phyloP scores from a whole-genome alignment of 2,797 vertebrate species.

The Hippoglossus hippoglossus region DNA sequence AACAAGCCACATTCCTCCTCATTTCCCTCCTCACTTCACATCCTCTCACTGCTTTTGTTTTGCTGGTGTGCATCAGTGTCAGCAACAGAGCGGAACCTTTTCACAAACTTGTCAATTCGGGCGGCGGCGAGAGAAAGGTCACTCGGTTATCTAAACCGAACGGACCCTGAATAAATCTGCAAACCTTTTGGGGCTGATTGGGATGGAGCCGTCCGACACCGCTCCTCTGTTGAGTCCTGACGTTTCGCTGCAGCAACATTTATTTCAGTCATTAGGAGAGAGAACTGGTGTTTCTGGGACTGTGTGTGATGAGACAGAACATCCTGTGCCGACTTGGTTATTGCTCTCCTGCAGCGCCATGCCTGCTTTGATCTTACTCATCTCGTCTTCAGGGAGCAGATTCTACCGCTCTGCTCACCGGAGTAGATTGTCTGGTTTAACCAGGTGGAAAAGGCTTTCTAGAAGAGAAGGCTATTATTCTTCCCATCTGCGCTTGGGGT shows the following conservation, averaged over 20 bases:
- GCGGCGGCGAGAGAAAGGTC: slow-evolving; percentile 63
- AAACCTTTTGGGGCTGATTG: slow-evolving; percentile 16
- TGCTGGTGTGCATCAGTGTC: slow-evolving; percentile 33
- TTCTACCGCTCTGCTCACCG: slow-evolving; percentile 51
- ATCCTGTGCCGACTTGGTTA: slow-evolving; percentile 53
- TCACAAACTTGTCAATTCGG: slow-evolving; percentile 63
- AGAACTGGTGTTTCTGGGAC: slow-evolving; percentile 19
- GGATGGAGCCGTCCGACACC: neutral
- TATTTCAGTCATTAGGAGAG: slow-evolving; percentile 16
- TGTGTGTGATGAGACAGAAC: slow-evolving; percentile 43
- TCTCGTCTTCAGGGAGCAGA: slow-evolving; percentile 53
- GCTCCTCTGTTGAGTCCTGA: slow-evolving; percentile 9
- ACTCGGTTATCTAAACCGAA: slow-evolving; percentile 37
- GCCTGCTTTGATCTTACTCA: slow-evolving; percentile 65
- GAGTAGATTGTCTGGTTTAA: slow-evolving; percentile 55
- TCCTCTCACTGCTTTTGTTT: slow-evolving; percentile 30
- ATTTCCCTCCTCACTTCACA: neutral
- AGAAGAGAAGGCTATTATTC: slow-evolving; percentile 12
- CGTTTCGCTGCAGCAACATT: slow-evolving; percentile 16
- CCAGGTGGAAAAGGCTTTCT: slow-evolving; percentile 67
- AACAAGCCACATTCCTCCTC: slow-evolving; percentile 34
- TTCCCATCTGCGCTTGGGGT: slow-evolving; percentile 22
- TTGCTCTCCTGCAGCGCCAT: slow-evolving; percentile 45
- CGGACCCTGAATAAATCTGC: slow-evolving; percentile 12
- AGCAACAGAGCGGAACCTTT: slow-evolving; percentile 56